Evolutionary conservation across 2,888 invertebrate genomes (phyloP).

Genomic region (Lacanobia wlatinum): DNA sequence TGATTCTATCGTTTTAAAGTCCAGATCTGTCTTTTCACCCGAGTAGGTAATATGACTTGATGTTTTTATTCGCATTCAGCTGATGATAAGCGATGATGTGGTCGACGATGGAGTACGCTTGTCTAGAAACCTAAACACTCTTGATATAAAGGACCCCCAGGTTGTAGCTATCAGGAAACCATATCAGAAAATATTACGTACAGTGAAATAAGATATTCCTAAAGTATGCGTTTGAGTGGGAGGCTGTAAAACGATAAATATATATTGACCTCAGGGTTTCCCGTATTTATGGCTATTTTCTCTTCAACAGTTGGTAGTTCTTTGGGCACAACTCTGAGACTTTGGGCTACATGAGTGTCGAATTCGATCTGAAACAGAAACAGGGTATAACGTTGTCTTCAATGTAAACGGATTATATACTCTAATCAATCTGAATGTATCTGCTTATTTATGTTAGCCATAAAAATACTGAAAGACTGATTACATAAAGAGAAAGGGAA

Average conservation of each 20-base stretch:
- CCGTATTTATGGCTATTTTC: constrained; percentile 87
- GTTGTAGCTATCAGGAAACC: no score
- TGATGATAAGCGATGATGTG: neutral
- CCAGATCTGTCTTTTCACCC: no score
- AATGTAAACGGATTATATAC: neutral
- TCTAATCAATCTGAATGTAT: neutral
- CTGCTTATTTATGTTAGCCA: neutral
- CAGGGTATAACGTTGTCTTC: neutral
- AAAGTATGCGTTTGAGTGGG: neutral
- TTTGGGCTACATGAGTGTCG: constrained; percentile 89
- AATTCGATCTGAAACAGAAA: constrained; percentile 88
- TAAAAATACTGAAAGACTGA: no score
- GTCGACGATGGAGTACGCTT: neutral
- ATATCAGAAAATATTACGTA: no score
- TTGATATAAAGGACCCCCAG: neutral
- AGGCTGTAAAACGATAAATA: neutral
- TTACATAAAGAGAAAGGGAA: neutral
- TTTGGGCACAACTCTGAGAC: constrained; percentile 89
- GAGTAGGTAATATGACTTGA: no score
- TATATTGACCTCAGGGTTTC: constrained; percentile 84
- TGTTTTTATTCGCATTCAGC: no score
- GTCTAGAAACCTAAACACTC: neutral
- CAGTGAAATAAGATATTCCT: no score
- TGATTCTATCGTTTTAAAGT: no score
- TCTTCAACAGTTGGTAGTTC: constrained; percentile 91